Conservation (phyloP, 2,888 invertebrate genomes). For the Rhodophaea formosa region DNA sequence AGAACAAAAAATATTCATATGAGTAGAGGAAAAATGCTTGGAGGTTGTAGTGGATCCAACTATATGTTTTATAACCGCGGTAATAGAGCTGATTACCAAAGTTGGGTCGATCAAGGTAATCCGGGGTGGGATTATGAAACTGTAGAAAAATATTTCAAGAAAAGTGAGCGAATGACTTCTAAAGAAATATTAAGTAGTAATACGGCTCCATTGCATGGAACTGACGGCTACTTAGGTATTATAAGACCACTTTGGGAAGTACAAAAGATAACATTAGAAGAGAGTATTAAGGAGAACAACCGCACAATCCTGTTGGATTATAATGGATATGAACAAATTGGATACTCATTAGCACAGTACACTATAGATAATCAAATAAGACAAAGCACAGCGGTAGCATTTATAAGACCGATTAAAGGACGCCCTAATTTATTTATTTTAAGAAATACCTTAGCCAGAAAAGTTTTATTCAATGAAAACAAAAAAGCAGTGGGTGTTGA, state of each 20-base stretch:
- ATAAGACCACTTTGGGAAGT: constrained; percentile 44
- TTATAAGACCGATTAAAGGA: constrained; percentile 33
- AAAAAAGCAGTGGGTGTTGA: constrained; percentile 42
- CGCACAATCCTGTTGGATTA: constrained; percentile 37
- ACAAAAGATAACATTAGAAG: constrained; percentile 51
- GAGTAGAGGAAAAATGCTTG: constrained; percentile 84
- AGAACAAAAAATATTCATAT: constrained; percentile 35
- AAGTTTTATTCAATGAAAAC: constrained; percentile 33
- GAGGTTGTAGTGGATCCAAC: constrained; percentile 84
- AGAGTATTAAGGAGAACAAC: constrained; percentile 41
- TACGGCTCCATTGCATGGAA: constrained; percentile 46
- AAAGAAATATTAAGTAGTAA: constrained; percentile 24
- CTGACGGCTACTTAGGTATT: constrained; percentile 35
- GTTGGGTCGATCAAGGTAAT: constrained; percentile 85
- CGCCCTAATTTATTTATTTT: constrained; percentile 40
- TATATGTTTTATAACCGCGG: constrained; percentile 85
- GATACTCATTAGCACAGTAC: constrained; percentile 30
- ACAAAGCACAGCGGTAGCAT: constrained; percentile 41
- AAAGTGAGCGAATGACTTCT: constrained; percentile 36
- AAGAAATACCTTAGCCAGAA: constrained; percentile 41
- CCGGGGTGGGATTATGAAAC: constrained; percentile 46
- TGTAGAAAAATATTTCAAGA: constrained; percentile 40
- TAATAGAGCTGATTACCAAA: constrained; percentile 81
- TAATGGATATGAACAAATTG: constrained; percentile 39
- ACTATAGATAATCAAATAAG: constrained; percentile 35